phyloP scores from a whole-genome alignment of 2,113 vertebrate species.

The Oncorhynchus kisutch region DNA sequence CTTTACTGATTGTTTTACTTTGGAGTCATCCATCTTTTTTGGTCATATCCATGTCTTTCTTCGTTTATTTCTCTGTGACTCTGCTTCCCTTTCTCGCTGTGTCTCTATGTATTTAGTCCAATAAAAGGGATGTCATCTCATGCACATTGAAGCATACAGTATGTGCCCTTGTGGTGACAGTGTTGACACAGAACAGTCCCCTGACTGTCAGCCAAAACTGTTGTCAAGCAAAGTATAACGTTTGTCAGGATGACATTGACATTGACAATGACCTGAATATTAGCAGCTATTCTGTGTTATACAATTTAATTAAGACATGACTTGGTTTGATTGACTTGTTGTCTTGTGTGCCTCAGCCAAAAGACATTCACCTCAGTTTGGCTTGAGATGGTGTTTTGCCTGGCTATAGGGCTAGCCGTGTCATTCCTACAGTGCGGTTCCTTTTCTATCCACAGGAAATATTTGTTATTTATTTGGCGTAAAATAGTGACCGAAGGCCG shows the following conservation, averaged over 20 bases:
- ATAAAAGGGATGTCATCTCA: conserved; percentile 9
- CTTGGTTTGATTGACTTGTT: too few species aligned
- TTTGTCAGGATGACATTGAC: not conserved
- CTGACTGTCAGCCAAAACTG: not conserved
- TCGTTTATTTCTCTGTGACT: conserved; percentile 30
- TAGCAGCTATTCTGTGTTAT: too few species aligned
- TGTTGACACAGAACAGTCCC: not conserved
- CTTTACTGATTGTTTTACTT: conserved; percentile 61
- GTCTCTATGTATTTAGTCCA: conserved; percentile 14
- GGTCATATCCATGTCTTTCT: conserved; percentile 30
- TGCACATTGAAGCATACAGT: not conserved
- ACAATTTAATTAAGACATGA: not conserved
- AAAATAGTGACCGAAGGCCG: too few species aligned
- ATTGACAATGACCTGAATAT: not conserved
- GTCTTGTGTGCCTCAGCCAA: too few species aligned
- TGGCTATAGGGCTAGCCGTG: not conserved
- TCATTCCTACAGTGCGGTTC: too few species aligned
- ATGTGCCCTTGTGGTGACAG: not conserved
- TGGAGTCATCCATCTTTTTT: conserved; percentile 39
- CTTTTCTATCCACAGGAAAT: too few species aligned
- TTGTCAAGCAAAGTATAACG: not conserved
- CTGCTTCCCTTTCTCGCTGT: not conserved
- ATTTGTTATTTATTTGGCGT: too few species aligned
- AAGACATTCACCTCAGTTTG: not conserved
- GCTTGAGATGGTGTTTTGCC: not conserved